Percentiles rank a stretch among this genome's conserved stretches.
Conservation (phyloP, 2,113 vertebrate genomes). For the Thamnophis sirtalis region DNA sequence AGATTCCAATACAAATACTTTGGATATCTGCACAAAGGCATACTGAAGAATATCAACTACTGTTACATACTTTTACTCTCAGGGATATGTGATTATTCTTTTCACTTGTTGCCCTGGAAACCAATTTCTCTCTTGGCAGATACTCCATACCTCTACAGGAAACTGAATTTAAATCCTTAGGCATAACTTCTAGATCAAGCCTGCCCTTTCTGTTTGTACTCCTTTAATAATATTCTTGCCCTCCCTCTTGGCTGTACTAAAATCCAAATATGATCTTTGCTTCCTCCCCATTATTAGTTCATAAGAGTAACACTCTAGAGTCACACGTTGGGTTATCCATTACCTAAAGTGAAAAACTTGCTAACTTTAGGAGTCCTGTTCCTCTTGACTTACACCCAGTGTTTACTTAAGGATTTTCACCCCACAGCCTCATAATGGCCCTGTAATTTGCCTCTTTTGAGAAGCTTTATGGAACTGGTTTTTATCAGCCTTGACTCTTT, state of each 20-base stretch:
- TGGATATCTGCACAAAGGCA: not conserved
- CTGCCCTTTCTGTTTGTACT: conserved; percentile 66
- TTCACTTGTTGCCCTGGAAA: conserved; percentile 65
- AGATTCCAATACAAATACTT: not conserved
- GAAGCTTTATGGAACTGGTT: conserved; percentile 47
- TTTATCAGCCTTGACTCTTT: conserved; percentile 53
- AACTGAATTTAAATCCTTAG: conserved; percentile 69
- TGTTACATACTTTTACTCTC: conserved; percentile 33
- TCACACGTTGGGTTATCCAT: conserved; percentile 58
- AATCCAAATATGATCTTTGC: conserved; percentile 65
- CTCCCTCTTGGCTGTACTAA: conserved; percentile 67
- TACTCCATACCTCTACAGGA: conserved; percentile 49
- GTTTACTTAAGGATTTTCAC: conserved; percentile 66
- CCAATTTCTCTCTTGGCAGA: conserved; percentile 67
- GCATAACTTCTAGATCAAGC: conserved; percentile 67
- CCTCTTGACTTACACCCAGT: conserved; percentile 60
- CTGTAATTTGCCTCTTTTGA: conserved; percentile 61
- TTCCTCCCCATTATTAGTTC: conserved; percentile 67
- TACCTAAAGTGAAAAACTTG: conserved; percentile 60
- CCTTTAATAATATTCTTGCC: conserved; percentile 65
- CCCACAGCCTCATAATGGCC: conserved; percentile 59
- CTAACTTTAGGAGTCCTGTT: conserved; percentile 55
- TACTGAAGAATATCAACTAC: conserved; percentile 27
- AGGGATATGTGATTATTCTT: conserved; percentile 54
- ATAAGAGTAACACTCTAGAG: conserved; percentile 58